Conservation (phyloP, 2,888 invertebrate genomes). For the Drosophila engyochracea region DNA sequence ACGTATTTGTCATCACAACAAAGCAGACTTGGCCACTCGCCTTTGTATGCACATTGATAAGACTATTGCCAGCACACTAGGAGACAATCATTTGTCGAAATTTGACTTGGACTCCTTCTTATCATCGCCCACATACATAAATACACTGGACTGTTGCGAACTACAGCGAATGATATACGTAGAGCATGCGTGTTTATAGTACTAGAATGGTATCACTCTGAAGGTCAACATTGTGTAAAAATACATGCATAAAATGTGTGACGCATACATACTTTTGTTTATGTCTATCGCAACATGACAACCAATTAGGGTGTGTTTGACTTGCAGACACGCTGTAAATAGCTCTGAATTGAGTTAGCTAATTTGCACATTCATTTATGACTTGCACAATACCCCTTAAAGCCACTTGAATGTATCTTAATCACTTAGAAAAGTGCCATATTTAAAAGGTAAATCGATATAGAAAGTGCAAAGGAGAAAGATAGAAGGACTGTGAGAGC, state of each 20-base stretch:
- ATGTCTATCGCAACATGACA: conserved; percentile 11
- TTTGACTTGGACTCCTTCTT: conserved; percentile 6
- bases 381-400: not conserved
- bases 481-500: not conserved
- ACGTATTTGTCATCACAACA: not conserved
- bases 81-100: conserved; percentile 7
- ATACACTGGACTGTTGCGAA: conserved; percentile 17
- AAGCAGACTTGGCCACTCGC: not conserved
- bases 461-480: not conserved
- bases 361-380: not conserved
- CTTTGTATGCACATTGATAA: conserved; percentile 25
- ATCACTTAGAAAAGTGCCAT: not conserved
- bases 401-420: not conserved
- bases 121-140: conserved; percentile 29
- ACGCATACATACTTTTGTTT: conserved; percentile 13
- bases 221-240: conserved; percentile 45
- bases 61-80: conserved; percentile 2
- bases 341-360: not conserved
- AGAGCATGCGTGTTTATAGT: not conserved
- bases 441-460: not conserved
- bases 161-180: conserved; percentile 4
- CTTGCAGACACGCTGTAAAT: not conserved
- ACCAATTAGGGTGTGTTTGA: too few species aligned
- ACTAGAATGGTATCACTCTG: conserved; percentile 34
- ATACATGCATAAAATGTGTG: conserved; percentile 19